Evolutionary conservation across 2,113 vertebrate species (phyloP), one percentile per base, ranked within the genome.

Genomic region (Saguinus midas): DNA sequence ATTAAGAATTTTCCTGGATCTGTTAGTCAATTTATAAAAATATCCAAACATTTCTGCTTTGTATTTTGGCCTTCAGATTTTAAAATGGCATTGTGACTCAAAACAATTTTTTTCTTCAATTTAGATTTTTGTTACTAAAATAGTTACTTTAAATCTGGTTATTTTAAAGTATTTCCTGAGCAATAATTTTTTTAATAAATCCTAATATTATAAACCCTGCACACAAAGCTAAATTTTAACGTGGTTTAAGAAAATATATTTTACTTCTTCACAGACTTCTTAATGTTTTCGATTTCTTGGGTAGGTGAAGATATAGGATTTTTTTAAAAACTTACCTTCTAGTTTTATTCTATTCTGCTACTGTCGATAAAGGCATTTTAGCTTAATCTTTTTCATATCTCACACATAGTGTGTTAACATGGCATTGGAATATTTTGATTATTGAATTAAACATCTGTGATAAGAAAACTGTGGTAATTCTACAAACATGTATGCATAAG

Each of bases 41-140:
- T 68, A 82, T 79, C 85, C 57, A 81, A 90, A 97, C 29, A 87
- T 78, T 83, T 85, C 29, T 72, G 43, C 45, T 83, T 97, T 96
- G 32, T 72, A 64, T 58, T 43, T 96, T 86, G 82, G 50, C 21
- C 40, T 88, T 45, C 8, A 68, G 16, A 45, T 92, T 88, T 43
- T 93, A 90, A 95, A 80, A 61, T 32, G 20, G 43, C 5, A 32
- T 75, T 91, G 8, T 82, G 48, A 96, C 25, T 14, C 37, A n/a
- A 64, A 70, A 88, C 91, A 48, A 11, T 8, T 35, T 18, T 72
- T 90, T 80, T 91, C 45, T 86, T 66, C 79, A 52, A 64, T 86
- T 89, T 80, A 87, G 45, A 25, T 16, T 94, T 93, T 92, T 80
- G 17, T 55, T 93, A 40, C n/a, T 82, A 76, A 93, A 6, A 91